Evolutionary conservation across 2,113 vertebrate species (phyloP).

Genomic region (Gobiocypris rarus): DNA sequence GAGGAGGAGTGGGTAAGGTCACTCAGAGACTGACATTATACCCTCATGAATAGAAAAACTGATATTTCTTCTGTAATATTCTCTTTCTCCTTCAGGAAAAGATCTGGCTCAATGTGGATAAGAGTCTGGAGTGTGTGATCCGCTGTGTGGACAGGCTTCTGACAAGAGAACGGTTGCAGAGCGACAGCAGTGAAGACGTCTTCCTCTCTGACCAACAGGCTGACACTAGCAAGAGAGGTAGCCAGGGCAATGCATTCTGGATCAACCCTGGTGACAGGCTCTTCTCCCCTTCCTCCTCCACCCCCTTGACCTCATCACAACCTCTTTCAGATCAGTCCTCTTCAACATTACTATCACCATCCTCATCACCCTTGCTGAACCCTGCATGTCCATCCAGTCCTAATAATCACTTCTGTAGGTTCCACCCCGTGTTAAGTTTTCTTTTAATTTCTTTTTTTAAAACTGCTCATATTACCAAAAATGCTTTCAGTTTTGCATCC

Average conservation of each 20-base stretch:
- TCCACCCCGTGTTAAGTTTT: neutral
- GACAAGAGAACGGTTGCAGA: conserved; percentile 85
- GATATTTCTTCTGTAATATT: neutral
- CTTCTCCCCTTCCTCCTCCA: conserved; percentile 42
- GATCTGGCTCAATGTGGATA: conserved; percentile 95
- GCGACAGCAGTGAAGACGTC: conserved; percentile 90
- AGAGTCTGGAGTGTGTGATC: conserved; percentile 97
- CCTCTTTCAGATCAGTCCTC: conserved; percentile 45
- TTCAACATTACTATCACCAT: conserved; percentile 56
- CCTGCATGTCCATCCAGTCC: conserved; percentile 78
- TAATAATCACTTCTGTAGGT: conserved; percentile 65
- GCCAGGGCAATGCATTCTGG: conserved; percentile 81
- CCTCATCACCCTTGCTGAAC: conserved; percentile 45
- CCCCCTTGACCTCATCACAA: conserved; percentile 53
- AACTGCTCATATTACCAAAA: neutral
- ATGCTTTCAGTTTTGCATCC: conserved; percentile 47
- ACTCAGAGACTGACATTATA: neutral
- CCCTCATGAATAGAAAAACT: neutral
- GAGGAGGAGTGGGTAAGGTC: conserved; percentile 94
- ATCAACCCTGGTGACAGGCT: conserved; percentile 78
- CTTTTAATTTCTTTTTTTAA: neutral
- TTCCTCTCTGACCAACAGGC: conserved; percentile 80
- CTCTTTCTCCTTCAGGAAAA: conserved; percentile 82
- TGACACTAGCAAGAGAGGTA: conserved; percentile 90
- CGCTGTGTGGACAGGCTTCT: conserved; percentile 92